These are phyloP conservation scores for Neosilurus mollespiculum DNA, from an alignment of 2,797 vertebrate species.

Conservation along the genomic window DNA sequence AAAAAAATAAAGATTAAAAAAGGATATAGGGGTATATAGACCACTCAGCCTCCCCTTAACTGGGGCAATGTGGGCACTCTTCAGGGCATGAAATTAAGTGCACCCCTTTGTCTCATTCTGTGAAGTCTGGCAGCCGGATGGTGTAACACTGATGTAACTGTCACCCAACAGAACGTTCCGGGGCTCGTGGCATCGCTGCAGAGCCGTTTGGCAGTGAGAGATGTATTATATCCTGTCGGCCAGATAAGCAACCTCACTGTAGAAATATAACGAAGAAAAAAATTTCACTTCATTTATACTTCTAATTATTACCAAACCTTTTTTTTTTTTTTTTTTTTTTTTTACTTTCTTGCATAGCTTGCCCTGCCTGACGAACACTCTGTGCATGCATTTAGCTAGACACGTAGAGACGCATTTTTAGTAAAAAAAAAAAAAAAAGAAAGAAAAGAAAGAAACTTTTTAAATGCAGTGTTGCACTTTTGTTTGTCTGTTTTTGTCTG, in stretches of 20 bases:
- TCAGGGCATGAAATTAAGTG: conserved; percentile 40
- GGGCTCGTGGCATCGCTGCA: conserved; percentile 31
- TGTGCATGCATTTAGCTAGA: conserved; percentile 58
- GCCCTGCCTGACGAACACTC: conserved; percentile 53
- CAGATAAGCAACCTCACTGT: conserved; percentile 46
- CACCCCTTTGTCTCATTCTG: conserved; percentile 33
- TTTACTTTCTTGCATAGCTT: conserved; percentile 56
- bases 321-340: conserved; percentile 31
- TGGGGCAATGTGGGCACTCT: conserved; percentile 25
- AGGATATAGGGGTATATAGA: not conserved
- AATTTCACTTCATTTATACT: conserved; percentile 49
- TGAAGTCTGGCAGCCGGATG: conserved; percentile 25
- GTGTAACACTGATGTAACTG: conserved; percentile 39
- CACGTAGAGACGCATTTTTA: conserved; percentile 52
- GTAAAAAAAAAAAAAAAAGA: conserved; percentile 35
- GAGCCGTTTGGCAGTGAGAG: conserved; percentile 33
- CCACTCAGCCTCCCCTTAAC: not conserved
- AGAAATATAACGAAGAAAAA: conserved; percentile 36
- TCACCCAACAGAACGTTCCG: conserved; percentile 41
- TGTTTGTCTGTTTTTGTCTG: not conserved
- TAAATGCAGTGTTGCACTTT: conserved; percentile 44
- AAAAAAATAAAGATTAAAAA: no score
- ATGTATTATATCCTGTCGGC: conserved; percentile 44
- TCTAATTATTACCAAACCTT: conserved; percentile 53
- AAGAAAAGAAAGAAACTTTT: conserved; percentile 12